Base-by-base conservation (phyloP, 2,888 invertebrate genomes). In the Exephanes ischioxanthus region DNA sequence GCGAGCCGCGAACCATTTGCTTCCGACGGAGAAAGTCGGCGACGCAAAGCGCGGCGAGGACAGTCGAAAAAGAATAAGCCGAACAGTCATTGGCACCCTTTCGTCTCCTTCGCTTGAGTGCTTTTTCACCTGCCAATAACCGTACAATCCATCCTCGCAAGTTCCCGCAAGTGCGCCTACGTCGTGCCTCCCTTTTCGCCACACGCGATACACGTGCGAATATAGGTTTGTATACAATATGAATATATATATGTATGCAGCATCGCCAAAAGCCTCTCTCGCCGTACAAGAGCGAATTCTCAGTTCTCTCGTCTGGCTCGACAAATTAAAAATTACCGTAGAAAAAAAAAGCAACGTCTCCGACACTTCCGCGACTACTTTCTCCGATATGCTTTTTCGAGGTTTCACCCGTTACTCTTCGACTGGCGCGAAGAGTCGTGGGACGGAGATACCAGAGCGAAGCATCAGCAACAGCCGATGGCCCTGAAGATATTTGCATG, bases 1-100 rank as follows among this genome's bases (percentile, higher is more conserved):
- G 76, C 70, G 72, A 80, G 88, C 91, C 90, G 84, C 84, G 85
- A 16, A 87, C 87, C 90, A 87, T 90, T 91, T 85, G 91, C 91
- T 92, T 90, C 91, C 91, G 91, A 91, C 92, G 85, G 71, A 88
- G 85, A 82, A 79, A 67, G 75, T 76, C 82, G 85, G 66, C 79
- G 75, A 75, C 78, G 73, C 84, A 78, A 81, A 85, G 68, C 53
- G 70, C 51, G 76, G 70, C 72, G 45, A 76, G 61, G 37, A 22
- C 22, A 61, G 30, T 61, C 6, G 11, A 45, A 68, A 26, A 68
- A 22, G 9, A 37, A 45, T 2, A 14, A 11, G 14, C 16, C 7
- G n/a, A 6, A 19, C 58, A 16, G 72, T 58, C 33, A 71, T 58
- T 58, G 41, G 58, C 58, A 41, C n/a, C 41, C 22, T 7, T 7